phyloP scores from a whole-genome alignment of 2,113 vertebrate species.

The Serilophus lunatus region DNA sequence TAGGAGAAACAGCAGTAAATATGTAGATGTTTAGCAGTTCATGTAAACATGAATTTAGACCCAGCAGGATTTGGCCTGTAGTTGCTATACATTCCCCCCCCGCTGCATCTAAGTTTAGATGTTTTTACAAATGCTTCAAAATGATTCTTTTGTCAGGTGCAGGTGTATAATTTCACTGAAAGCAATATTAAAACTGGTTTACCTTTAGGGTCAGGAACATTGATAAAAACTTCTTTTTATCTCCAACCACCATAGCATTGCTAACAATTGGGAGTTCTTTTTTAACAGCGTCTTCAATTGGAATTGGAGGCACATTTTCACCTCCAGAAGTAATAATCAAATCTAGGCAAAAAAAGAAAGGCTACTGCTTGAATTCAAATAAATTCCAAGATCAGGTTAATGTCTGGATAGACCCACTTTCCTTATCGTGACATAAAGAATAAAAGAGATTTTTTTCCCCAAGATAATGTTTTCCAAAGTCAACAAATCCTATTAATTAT shows the following conservation, averaged over 20 bases:
- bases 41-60: background rate
- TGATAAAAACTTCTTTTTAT: slow-evolving; percentile 86
- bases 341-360: slow-evolving; percentile 67
- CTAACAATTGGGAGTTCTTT: slow-evolving; percentile 83
- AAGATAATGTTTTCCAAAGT: background rate
- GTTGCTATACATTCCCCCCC: background rate
- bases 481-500: background rate
- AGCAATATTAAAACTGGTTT: background rate
- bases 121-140: background rate
- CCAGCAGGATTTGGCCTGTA: background rate
- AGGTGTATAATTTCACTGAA: background rate
- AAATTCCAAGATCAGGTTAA: background rate
- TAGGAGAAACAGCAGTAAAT: background rate
- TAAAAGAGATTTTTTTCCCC: background rate
- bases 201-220: slow-evolving; percentile 89
- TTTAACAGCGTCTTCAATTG: slow-evolving; percentile 85
- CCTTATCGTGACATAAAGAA: background rate
- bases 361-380: background rate
- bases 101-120: background rate
- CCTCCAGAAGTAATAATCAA: slow-evolving; percentile 87
- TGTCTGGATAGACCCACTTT: background rate
- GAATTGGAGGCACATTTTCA: slow-evolving; percentile 84
- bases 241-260: slow-evolving; percentile 84
- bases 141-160: background rate
- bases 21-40: background rate